A percentile compares a stretch with the other conserved stretches of the same genome.
phyloP scores from a whole-genome alignment of 2,113 vertebrate genomes.

The Cololabis saira region DNA sequence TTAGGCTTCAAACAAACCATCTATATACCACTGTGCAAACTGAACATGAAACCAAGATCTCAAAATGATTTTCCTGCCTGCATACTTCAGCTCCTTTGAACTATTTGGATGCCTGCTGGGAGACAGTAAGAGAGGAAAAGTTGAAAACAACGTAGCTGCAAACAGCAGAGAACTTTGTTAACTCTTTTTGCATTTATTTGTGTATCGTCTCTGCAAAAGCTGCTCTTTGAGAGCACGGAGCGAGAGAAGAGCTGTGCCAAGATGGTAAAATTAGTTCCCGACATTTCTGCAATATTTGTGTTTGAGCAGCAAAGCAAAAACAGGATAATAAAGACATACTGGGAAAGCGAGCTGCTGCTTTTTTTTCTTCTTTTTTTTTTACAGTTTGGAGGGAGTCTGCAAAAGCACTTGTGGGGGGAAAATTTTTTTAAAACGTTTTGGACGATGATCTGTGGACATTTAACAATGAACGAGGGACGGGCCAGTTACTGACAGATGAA shows the following conservation, averaged over 20 bases:
- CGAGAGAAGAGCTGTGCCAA: slow-evolving; percentile 8
- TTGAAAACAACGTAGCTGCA: slow-evolving; percentile 36
- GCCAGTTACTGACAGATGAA: slow-evolving; percentile 57
- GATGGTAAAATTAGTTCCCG: slow-evolving; percentile 11
- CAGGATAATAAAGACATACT: slow-evolving; percentile 20
- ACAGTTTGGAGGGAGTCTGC: slow-evolving; percentile 47
- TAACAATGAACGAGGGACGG: slow-evolving; percentile 50
- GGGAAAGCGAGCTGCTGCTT: slow-evolving; percentile 21
- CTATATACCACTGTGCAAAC: slow-evolving; percentile 74
- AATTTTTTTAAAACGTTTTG: slow-evolving; percentile 32
- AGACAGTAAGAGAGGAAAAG: slow-evolving; percentile 24
- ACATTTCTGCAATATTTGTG: slow-evolving; percentile 20
- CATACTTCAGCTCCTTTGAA: slow-evolving; percentile 79
- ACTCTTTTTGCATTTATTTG: slow-evolving; percentile 7
- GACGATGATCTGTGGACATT: slow-evolving; percentile 53
- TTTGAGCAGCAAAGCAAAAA: slow-evolving; percentile 33
- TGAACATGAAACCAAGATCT: slow-evolving; percentile 75
- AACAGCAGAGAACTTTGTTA: slow-evolving; percentile 18
- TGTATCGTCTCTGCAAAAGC: neutral
- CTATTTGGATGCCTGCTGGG: slow-evolving; percentile 54
- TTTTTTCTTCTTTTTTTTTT: too few relatives aligned
- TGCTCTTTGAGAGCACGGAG: slow-evolving; percentile 3
- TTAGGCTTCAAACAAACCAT: slow-evolving; percentile 77
- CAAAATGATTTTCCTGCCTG: slow-evolving; percentile 77
- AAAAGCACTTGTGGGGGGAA: slow-evolving; percentile 44